These are phyloP conservation scores for Papilio helenus DNA, from an alignment of 1,140 invertebrate species.

Conservation along the genomic window DNA sequence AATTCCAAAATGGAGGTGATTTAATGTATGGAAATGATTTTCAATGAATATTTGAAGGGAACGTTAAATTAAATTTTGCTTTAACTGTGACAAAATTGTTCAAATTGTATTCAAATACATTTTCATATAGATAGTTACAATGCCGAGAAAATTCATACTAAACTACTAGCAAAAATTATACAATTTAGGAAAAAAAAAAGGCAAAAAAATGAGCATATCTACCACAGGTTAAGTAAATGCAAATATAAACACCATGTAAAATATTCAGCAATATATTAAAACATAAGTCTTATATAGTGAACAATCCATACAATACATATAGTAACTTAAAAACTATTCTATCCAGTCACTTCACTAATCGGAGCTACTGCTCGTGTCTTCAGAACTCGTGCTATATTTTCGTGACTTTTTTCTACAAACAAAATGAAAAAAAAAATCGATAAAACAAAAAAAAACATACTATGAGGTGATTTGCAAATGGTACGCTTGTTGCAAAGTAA, in stretches of 20 bases:
- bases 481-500: conserved; percentile 38
- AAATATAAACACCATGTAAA: conserved; percentile 42
- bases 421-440: conserved; percentile 67
- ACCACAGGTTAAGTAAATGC: conserved; percentile 35
- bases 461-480: conserved; percentile 12
- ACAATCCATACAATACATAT: conserved; percentile 59
- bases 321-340: conserved; percentile 62
- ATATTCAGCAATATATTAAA: conserved; percentile 44
- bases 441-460: conserved; percentile 52
- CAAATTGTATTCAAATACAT: background rate
- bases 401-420: conserved; percentile 82
- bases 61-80: background rate
- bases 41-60: conserved; percentile 3
- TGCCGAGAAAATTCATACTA: background rate
- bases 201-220: conserved; percentile 21
- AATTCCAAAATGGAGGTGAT: conserved; percentile 22
- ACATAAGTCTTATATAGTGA: conserved; percentile 45
- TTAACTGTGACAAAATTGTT: background rate
- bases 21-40: background rate
- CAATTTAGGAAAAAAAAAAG: background rate
- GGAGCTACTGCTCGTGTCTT: conserved; percentile 78
- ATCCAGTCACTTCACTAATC: conserved; percentile 70
- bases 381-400: conserved; percentile 80
- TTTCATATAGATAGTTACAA: background rate
- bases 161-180: conserved; percentile 5